Evolutionary conservation across 2,113 vertebrate genomes (phyloP).

Genomic region (Microcebus griseorufus): DNA sequence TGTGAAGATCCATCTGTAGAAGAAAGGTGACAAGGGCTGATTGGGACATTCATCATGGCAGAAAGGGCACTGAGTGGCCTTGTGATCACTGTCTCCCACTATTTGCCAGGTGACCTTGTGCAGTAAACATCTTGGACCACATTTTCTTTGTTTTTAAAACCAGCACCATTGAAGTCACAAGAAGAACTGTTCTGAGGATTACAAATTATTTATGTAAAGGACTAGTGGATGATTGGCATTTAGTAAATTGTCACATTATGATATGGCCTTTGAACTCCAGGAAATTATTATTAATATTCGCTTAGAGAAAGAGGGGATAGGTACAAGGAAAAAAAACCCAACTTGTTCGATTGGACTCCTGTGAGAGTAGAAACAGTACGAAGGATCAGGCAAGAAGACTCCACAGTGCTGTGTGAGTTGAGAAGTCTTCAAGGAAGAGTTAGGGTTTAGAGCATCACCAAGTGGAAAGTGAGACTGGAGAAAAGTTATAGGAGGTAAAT

Average conservation of each 20-base stretch:
- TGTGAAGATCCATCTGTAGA: neutral
- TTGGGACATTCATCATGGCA: neutral
- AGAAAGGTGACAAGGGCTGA: neutral
- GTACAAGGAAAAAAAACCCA: neutral
- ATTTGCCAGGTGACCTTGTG: neutral
- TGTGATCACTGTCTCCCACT: neutral
- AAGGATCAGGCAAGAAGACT: neutral
- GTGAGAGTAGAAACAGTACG: neutral
- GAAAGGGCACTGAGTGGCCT: neutral
- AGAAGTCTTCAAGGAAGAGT: neutral
- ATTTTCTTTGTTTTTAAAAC: constrained; percentile 13
- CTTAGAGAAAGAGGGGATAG: neutral
- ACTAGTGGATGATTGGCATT: neutral
- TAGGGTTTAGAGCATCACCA: neutral
- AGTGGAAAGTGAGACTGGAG: neutral
- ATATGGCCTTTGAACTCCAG: neutral
- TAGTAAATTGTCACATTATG: neutral
- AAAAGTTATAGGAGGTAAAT: neutral
- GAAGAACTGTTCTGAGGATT: neutral
- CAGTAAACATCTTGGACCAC: neutral
- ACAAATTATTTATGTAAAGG: neutral
- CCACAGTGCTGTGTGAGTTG: neutral
- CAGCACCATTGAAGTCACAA: neutral
- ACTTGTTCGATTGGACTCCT: neutral
- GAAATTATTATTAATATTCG: neutral